A percentile compares a stretch with the other conserved stretches of the same genome.
These are phyloP conservation scores for Arctopsyche grandis DNA, from an alignment of 1,140 invertebrate species.

Conservation along the genomic window DNA sequence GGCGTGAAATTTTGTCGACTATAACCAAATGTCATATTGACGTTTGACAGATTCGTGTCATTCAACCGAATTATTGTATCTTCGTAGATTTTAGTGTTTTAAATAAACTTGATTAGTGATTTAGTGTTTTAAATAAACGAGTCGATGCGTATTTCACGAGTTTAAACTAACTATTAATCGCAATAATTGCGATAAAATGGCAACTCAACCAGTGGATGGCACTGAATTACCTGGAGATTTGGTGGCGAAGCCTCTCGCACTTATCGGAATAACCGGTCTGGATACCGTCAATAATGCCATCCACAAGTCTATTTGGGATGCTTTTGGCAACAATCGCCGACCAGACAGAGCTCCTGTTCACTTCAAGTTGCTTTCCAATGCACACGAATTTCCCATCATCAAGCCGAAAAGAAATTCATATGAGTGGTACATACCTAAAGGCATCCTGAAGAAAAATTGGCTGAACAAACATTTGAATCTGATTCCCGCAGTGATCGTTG, in stretches of 20 bases:
- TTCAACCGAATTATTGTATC: too few relatives aligned
- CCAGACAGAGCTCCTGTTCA: conserved; percentile 84
- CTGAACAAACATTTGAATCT: conserved; percentile 92
- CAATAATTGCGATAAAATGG: conserved; percentile 56
- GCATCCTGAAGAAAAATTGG: conserved; percentile 96
- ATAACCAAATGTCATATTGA: too few relatives aligned
- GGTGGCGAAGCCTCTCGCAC: conserved; percentile 79
- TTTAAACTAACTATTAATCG: too few relatives aligned
- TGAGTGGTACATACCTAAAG: conserved; percentile 96
- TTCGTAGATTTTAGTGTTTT: too few relatives aligned
- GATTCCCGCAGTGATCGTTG: conserved; percentile 91
- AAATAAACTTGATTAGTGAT: too few relatives aligned
- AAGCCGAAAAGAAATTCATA: conserved; percentile 93
- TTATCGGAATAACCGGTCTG: conserved; percentile 87
- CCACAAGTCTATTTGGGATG: conserved; percentile 93
- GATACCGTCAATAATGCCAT: conserved; percentile 85
- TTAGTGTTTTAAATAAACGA: too few relatives aligned
- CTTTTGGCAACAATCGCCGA: conserved; percentile 83
- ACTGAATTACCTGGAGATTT: conserved; percentile 81
- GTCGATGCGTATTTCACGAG: too few relatives aligned
- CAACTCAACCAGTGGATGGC: conserved; percentile 65
- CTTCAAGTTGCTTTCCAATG: conserved; percentile 82
- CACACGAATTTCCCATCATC: conserved; percentile 88
- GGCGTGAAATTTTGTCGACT: too few relatives aligned
- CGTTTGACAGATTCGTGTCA: too few relatives aligned